Base-by-base conservation (phyloP, 2,888 invertebrate genomes). In the Glaucopsyche alexis region DNA sequence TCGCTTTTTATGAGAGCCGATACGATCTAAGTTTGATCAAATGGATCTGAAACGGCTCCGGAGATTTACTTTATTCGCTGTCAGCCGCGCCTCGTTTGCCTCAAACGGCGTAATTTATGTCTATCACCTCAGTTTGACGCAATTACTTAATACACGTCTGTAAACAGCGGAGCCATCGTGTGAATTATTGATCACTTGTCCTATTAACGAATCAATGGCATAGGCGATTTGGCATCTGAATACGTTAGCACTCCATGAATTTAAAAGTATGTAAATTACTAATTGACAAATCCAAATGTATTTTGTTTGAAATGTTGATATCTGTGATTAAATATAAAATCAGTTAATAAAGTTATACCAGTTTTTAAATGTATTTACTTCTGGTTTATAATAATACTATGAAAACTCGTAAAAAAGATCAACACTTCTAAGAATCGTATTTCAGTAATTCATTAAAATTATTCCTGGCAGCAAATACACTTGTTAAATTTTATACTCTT, bases 141-240 rank as follows among this genome's bases (percentile, higher is more conserved):
- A 83, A 85, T 84, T 82, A 82, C 83, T 83, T 82, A 81, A 69
- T 47, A 49, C 47, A 74, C 78, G 78, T 77, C 78, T 79, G 80
- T 78, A 79, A 78, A 80, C 77, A 79, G 78, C 81, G 81, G 79
- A 82, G 78, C 80, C 79, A 80, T 81, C 81, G 79, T 42, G 81
- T 81, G 80, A 83, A 82, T 84, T 82, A 84, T 83, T 83, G 81
- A 84, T 79, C 79, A 78, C 77, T 79, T 81, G 84, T 81, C 80
- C 81, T 81, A 81, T 82, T 81, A 49, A 67, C 45, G 7, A 45
- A 69, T 49, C 49, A 29, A 14, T 38, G 45, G 69, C 69, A 69
- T 69, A 45, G 7, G 11, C 16, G 13, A 69, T 49, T 47, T 1
- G 38, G 14, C 47, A 19, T 45, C 50, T 45, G 42, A 13, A 38